Percentiles rank a stretch among this genome's conserved stretches.
phyloP scores from a whole-genome alignment of 2,113 vertebrate genomes.

The Poeciliopsis prolifica region DNA sequence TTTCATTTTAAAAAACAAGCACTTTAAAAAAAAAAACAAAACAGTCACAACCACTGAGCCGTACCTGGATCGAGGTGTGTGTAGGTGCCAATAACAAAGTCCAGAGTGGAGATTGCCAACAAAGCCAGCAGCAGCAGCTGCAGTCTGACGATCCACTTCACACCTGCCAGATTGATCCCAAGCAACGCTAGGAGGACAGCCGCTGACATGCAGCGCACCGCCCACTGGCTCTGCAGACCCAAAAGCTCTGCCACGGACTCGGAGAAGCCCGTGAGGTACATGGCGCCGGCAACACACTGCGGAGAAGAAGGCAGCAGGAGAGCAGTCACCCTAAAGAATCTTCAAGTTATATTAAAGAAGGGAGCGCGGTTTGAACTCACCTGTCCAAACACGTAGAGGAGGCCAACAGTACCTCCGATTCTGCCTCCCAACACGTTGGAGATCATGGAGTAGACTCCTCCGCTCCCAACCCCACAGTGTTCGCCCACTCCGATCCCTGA shows the following conservation, averaged over 20 bases:
- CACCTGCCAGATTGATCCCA: slow-evolving; percentile 95
- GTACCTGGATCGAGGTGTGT: slow-evolving; percentile 92
- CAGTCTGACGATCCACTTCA: slow-evolving; percentile 96
- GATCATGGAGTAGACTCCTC: slow-evolving; percentile 96
- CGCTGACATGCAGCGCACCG: slow-evolving; percentile 86
- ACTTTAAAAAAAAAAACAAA: not conserved
- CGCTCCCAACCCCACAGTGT: slow-evolving; percentile 84
- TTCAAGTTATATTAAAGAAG: not conserved
- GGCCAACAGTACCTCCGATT: slow-evolving; percentile 89
- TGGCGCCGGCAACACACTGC: slow-evolving; percentile 96
- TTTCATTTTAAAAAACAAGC: not conserved
- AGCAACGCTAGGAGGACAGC: slow-evolving; percentile 88
- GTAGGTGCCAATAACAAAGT: slow-evolving; percentile 95
- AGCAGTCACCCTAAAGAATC: not conserved
- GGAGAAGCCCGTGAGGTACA: slow-evolving; percentile 96
- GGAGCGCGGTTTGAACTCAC: slow-evolving; percentile 64
- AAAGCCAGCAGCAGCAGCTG: slow-evolving; percentile 92
- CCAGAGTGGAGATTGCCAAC: slow-evolving; percentile 90
- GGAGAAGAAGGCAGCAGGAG: not conserved
- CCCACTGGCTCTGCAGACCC: slow-evolving; percentile 87
- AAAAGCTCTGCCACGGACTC: slow-evolving; percentile 91
- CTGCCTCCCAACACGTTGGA: slow-evolving; percentile 90
- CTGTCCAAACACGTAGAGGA: slow-evolving; percentile 97
- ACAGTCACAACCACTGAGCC: not conserved
- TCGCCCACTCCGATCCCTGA: slow-evolving; percentile 92